phyloP scores from a whole-genome alignment of 2,797 vertebrate genomes.

The Danio choprae region DNA sequence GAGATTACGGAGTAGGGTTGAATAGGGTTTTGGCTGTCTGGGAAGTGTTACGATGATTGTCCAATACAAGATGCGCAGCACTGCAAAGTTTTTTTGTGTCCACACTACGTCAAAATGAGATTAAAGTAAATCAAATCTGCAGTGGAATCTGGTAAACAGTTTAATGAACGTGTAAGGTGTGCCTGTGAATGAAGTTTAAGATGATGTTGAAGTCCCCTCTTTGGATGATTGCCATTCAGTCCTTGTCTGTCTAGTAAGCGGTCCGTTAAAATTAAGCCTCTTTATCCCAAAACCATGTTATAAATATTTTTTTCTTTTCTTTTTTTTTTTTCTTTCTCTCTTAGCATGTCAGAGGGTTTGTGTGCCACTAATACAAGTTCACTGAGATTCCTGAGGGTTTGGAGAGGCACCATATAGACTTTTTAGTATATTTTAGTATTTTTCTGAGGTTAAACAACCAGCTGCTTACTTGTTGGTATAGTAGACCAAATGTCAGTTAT shows the following conservation, averaged over 20 bases:
- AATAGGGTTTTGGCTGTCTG: not conserved
- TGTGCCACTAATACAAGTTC: not conserved
- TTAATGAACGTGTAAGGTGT: conserved; percentile 40
- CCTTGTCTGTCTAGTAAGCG: not conserved
- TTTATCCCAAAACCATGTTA: not conserved
- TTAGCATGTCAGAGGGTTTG: not conserved
- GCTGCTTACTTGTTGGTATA: too few species aligned
- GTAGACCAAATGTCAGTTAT: too few species aligned
- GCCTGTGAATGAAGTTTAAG: not conserved
- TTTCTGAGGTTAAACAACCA: not conserved
- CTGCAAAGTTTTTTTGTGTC: conserved; percentile 2
- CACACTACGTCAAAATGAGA: conserved; percentile 39
- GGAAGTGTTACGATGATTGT: not conserved
- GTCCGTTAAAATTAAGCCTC: not conserved
- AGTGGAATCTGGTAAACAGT: conserved; percentile 57
- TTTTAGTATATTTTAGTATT: not conserved
- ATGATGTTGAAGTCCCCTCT: not conserved
- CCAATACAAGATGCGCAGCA: not conserved
- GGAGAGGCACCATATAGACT: not conserved
- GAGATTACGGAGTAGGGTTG: not conserved
- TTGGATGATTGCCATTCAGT: not conserved
- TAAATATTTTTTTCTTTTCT: too few species aligned
- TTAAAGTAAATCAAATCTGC: conserved; percentile 56
- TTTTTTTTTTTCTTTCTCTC: too few species aligned
- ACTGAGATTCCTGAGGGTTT: not conserved